Evolutionary conservation across 1,140 invertebrate species (phyloP).

Genomic region (Drosophila kurseongensis): DNA sequence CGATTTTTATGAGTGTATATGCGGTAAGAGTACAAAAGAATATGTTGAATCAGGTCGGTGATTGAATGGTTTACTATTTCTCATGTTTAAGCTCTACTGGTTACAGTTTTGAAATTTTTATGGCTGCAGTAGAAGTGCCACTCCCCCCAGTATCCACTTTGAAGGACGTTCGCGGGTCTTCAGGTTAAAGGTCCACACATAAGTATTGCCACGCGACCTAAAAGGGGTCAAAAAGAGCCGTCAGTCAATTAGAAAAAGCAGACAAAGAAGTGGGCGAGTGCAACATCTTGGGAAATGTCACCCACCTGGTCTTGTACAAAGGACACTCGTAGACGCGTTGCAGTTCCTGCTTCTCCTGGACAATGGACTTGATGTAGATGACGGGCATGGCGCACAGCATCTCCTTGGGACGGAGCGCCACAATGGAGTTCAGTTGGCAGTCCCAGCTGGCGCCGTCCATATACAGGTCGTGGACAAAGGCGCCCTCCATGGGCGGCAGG

Average conservation of each 20-base stretch:
- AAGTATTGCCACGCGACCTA: conserved; percentile 93
- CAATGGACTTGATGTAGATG: conserved; percentile 94
- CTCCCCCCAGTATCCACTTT: conserved; percentile 97
- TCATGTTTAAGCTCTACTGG: too few species aligned
- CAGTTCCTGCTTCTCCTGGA: conserved; percentile 95
- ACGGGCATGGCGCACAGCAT: conserved; percentile 96
- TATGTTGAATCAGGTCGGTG: neutral
- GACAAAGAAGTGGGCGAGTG: neutral
- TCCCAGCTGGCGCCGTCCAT: conserved; percentile 99
- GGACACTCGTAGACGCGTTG: conserved; percentile 96
- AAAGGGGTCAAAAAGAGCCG: conserved; percentile 8
- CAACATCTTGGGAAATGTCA: neutral
- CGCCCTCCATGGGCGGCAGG: conserved; percentile 94
- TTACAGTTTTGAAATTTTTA: conserved; percentile 69
- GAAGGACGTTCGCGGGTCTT: conserved; percentile 94
- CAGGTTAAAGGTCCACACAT: conserved; percentile 98
- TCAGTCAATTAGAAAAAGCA: neutral
- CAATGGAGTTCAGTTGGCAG: conserved; percentile 90
- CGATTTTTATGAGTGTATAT: neutral
- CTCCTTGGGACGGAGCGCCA: conserved; percentile 95
- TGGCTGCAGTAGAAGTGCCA: conserved; percentile 93
- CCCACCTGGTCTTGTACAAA: conserved; percentile 94
- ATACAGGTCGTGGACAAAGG: conserved; percentile 95
- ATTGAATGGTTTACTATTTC: neutral
- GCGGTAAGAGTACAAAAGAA: conserved; percentile 5